Percentiles rank a stretch among this genome's conserved stretches.
Evolutionary conservation across 2,797 vertebrate genomes (phyloP).

Genomic region (Synanceia verrucosa): DNA sequence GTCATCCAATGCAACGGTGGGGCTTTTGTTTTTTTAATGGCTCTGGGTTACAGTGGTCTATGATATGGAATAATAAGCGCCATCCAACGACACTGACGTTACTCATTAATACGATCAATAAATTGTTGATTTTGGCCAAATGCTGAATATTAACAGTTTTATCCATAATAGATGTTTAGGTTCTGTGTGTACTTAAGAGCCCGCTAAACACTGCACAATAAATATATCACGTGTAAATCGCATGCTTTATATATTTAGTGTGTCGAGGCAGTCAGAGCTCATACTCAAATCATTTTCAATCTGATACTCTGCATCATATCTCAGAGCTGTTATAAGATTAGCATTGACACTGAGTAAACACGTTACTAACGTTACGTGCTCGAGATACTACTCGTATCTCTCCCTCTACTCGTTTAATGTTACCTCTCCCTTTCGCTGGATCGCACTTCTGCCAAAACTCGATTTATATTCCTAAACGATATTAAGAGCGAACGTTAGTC

Average conservation of each 20-base stretch:
- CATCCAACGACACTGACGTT: neutral
- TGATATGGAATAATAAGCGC: neutral
- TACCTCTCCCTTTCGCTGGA: neutral
- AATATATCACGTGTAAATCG: neutral
- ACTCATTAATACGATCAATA: neutral
- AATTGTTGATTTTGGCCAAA: neutral
- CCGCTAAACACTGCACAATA: neutral
- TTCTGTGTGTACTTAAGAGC: neutral
- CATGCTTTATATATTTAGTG: neutral
- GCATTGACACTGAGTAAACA: neutral
- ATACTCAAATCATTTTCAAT: neutral
- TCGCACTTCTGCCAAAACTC: neutral
- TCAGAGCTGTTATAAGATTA: neutral
- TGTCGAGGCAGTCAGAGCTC: accelerated
- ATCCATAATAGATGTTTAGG: neutral
- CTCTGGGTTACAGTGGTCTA: neutral
- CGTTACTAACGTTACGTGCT: neutral
- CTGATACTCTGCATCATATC: neutral
- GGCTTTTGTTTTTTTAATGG: neutral
- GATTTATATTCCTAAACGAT: neutral
- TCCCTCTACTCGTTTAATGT: neutral
- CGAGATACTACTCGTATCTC: no score
- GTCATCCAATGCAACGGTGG: neutral
- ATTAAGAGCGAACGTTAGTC: neutral
- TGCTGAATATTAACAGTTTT: neutral